phyloP scores from a whole-genome alignment of 2,797 vertebrate genomes.

The Epinephelus malabaricus region DNA sequence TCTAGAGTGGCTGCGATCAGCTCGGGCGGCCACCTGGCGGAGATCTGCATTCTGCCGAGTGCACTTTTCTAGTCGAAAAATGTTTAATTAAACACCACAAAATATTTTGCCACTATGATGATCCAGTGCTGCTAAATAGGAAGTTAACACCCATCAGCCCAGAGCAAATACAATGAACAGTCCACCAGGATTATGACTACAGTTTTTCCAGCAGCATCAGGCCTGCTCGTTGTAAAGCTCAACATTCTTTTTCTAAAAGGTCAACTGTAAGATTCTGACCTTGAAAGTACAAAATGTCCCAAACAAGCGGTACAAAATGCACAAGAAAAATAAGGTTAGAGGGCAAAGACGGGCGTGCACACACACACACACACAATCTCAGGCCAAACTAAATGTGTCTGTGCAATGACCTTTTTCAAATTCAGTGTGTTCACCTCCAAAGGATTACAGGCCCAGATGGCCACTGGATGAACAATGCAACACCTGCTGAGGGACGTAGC shows the following conservation, averaged over 20 bases:
- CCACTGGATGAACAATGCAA: slow-evolving; percentile 84
- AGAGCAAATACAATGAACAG: slow-evolving; percentile 11
- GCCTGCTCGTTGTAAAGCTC: slow-evolving; percentile 43
- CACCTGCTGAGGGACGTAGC: slow-evolving; percentile 81
- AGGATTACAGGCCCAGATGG: slow-evolving; percentile 88
- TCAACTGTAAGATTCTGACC: slow-evolving; percentile 71
- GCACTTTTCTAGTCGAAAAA: too few species aligned
- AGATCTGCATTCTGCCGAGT: too few species aligned
- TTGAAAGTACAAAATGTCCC: slow-evolving; percentile 67
- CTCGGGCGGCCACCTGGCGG: too few species aligned
- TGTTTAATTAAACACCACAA: neutral
- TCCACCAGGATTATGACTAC: slow-evolving; percentile 24
- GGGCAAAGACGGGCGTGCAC: slow-evolving; percentile 51
- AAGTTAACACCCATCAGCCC: slow-evolving; percentile 1
- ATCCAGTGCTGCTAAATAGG: neutral
- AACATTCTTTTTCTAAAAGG: slow-evolving; percentile 62
- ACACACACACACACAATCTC: slow-evolving; percentile 22
- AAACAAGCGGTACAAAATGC: slow-evolving; percentile 64
- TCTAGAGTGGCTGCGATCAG: too few species aligned
- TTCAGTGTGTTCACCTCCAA: slow-evolving; percentile 82
- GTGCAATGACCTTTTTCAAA: slow-evolving; percentile 84
- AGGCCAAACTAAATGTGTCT: slow-evolving; percentile 70
- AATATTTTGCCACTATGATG: neutral
- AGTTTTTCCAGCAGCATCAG: slow-evolving; percentile 43
- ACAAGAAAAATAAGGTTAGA: slow-evolving; percentile 71